Conservation (phyloP, 2,797 vertebrate species). For the Cygnus olor region DNA sequence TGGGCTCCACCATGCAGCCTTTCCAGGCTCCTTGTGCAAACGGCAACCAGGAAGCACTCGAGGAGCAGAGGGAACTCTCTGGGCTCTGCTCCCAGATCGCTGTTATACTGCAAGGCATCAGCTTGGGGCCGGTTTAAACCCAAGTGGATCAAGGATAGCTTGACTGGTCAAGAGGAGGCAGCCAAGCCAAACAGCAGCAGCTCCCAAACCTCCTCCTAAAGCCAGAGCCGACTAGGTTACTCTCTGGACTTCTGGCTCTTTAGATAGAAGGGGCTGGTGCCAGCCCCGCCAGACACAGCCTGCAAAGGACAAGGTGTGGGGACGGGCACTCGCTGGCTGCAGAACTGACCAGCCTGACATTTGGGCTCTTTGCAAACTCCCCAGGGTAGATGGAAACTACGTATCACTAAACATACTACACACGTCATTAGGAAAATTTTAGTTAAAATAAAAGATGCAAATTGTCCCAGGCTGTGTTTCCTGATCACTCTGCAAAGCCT, state of each 20-base stretch:
- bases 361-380: neutral
- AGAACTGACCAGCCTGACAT: neutral
- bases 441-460: slow-evolving; percentile 1
- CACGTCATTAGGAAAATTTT: neutral
- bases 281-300: neutral
- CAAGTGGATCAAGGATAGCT: neutral
- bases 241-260: accelerated
- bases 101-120: neutral
- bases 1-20: neutral
- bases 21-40: neutral
- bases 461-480: neutral
- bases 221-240: neutral
- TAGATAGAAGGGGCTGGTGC: neutral
- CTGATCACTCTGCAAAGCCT: neutral
- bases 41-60: neutral
- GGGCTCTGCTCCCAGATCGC: neutral
- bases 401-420: accelerated
- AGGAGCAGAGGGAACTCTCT: neutral
- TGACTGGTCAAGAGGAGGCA: neutral
- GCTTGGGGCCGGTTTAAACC: neutral
- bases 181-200: neutral
- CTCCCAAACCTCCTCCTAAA: neutral
- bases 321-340: neutral
- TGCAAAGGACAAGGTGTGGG: neutral
- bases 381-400: accelerated